Conservation (phyloP, 2,888 invertebrate species). For the Mesorhabditis spiculigera region DNA sequence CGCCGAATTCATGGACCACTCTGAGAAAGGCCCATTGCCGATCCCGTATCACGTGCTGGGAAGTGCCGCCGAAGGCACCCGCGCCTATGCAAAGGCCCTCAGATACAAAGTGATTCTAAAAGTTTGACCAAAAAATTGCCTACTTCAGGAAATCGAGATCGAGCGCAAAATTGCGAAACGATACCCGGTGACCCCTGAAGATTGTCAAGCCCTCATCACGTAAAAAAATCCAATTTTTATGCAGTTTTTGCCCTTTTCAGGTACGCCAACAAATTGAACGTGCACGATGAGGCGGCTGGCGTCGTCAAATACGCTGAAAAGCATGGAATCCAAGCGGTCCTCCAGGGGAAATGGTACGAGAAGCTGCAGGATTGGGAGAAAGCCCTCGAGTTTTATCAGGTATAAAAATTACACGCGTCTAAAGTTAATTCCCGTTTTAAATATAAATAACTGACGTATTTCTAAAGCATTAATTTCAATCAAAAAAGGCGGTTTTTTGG, state of each 20-base stretch:
- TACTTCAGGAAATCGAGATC: too few species aligned
- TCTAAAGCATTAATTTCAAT: neutral
- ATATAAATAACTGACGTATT: too few species aligned
- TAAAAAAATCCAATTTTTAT: too few species aligned
- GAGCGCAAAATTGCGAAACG: too few species aligned
- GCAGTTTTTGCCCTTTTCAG: constrained; percentile 62
- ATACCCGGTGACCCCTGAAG: too few species aligned
- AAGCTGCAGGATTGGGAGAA: constrained; percentile 98
- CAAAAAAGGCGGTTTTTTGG: too few species aligned
- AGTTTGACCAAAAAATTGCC: too few species aligned
- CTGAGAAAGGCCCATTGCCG: constrained; percentile 87
- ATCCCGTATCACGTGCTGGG: constrained; percentile 82
- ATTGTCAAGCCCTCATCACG: too few species aligned
- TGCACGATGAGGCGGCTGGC: constrained; percentile 95
- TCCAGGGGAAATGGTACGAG: constrained; percentile 90
- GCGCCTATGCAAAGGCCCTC: constrained; percentile 78
- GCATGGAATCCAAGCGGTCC: constrained; percentile 35
- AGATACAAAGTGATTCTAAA: constrained; percentile 65
- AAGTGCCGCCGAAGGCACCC: constrained; percentile 87
- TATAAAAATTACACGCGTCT: too few species aligned
- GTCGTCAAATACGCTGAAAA: constrained; percentile 73
- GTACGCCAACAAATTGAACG: constrained; percentile 96
- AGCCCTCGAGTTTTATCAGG: constrained; percentile 81
- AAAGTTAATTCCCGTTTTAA: too few species aligned
- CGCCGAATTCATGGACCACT: constrained; percentile 99